Percentiles rank a stretch among this genome's conserved stretches.
Evolutionary conservation across 2,797 vertebrate genomes (phyloP).

Genomic region (Megaceryle alcyon): DNA sequence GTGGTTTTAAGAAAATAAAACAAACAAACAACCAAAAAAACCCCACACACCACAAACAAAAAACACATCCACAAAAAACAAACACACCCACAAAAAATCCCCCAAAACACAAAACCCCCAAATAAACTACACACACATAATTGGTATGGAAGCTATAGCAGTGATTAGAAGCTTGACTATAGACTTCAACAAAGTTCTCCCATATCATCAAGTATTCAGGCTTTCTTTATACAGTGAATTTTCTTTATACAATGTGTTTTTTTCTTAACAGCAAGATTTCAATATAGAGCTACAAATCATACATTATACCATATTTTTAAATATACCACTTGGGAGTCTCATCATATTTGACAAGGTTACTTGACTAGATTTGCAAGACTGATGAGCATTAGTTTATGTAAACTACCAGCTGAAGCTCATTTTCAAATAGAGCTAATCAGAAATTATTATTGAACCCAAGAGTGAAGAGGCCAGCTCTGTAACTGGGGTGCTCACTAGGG

Average conservation of each 20-base stretch:
- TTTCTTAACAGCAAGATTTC: not conserved
- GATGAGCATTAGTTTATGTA: not conserved
- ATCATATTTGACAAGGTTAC: not conserved
- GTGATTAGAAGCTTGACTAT: not conserved
- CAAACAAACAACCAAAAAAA: not conserved
- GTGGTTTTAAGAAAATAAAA: not conserved
- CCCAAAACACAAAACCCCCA: too few species aligned
- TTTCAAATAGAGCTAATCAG: slow-evolving; percentile 18
- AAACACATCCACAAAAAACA: too few species aligned
- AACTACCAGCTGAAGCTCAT: slow-evolving; percentile 28
- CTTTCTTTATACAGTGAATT: not conserved
- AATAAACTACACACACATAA: not conserved
- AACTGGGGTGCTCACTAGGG: not conserved
- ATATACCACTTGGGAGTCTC: not conserved
- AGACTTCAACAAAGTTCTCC: not conserved
- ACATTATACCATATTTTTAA: not conserved
- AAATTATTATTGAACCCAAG: not conserved
- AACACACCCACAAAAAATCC: too few species aligned
- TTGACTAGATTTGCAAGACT: slow-evolving; percentile 32
- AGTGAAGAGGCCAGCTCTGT: not conserved
- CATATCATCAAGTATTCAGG: not conserved
- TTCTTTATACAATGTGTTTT: not conserved
- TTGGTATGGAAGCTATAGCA: not conserved
- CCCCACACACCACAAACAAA: too few species aligned
- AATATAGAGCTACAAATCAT: not conserved